phyloP scores from a whole-genome alignment of 2,888 invertebrate species.

The Morpho deidamia region DNA sequence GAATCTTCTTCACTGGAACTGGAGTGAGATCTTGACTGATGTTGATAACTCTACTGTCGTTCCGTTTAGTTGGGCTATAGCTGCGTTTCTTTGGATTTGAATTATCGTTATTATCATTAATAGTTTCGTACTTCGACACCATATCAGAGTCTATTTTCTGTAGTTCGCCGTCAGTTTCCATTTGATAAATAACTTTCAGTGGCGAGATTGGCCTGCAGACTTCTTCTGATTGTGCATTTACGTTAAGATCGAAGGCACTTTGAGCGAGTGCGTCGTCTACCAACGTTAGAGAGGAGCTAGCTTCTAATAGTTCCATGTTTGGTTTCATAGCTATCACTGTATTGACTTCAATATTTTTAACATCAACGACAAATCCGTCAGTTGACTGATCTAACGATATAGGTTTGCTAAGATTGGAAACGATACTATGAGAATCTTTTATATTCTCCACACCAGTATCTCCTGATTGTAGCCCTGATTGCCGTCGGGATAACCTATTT shows the following conservation, averaged over 20 bases:
- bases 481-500: slow-evolving; percentile 8
- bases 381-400: slow-evolving; percentile 35
- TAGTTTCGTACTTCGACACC: slow-evolving; percentile 30
- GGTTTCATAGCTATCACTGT: slow-evolving; percentile 57
- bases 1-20: slow-evolving; percentile 49
- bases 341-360: slow-evolving; percentile 46
- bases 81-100: slow-evolving; percentile 43
- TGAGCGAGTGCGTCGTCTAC: slow-evolving; percentile 45
- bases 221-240: slow-evolving; percentile 11
- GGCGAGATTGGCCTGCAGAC: slow-evolving; percentile 24
- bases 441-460: slow-evolving; percentile 23
- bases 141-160: slow-evolving; percentile 31
- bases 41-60: slow-evolving; percentile 21
- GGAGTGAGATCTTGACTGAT: slow-evolving; percentile 43
- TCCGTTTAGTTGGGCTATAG: slow-evolving; percentile 36
- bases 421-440: slow-evolving; percentile 20
- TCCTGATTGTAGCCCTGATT: slow-evolving; percentile 22
- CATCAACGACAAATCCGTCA: slow-evolving; percentile 25
- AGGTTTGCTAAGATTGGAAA: slow-evolving; percentile 30
- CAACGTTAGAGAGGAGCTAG: slow-evolving; percentile 51
- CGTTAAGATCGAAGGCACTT: slow-evolving; percentile 26
- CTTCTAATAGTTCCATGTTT: slow-evolving; percentile 47
- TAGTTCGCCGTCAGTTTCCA: slow-evolving; percentile 22
- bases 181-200: slow-evolving; percentile 35
- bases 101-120: slow-evolving; percentile 3